These are phyloP conservation scores for Andrena cerasifolii DNA, from an alignment of 1,140 invertebrate genomes.

Conservation along the genomic window DNA sequence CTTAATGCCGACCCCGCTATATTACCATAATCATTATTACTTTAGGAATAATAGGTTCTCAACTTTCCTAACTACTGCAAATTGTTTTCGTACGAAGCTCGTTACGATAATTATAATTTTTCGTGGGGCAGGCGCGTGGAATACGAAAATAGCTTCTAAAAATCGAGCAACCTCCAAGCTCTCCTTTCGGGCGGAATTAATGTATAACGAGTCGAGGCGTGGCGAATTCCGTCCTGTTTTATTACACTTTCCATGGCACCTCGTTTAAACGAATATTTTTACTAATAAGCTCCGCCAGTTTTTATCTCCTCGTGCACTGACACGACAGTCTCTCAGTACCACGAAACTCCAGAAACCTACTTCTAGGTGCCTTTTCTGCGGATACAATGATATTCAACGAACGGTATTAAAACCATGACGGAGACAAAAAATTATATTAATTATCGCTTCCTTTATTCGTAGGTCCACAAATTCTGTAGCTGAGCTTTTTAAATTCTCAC, in stretches of 20 bases:
- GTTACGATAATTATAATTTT: conserved; percentile 36
- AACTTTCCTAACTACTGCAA: background rate
- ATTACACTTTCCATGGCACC: conserved; percentile 2
- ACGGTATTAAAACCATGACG: too few relatives aligned
- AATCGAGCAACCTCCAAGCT: conserved; percentile 18
- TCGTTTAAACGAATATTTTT: conserved; percentile 24
- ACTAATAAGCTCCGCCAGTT: background rate
- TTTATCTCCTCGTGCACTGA: too few relatives aligned
- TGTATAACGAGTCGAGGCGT: conserved; percentile 26
- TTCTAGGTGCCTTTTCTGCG: too few relatives aligned
- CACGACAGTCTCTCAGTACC: too few relatives aligned
- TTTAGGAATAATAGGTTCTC: background rate
- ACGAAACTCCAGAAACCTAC: too few relatives aligned
- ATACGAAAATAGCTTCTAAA: conserved; percentile 3
- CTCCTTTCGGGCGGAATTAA: conserved; percentile 24
- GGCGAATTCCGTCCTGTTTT: conserved; percentile 13
- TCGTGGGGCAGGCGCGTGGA: background rate
- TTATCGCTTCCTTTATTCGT: too few relatives aligned
- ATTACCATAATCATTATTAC: background rate
- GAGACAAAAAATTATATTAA: too few relatives aligned
- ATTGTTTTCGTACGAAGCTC: conserved; percentile 8
- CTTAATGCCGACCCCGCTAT: background rate
- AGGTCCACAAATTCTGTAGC: too few relatives aligned
- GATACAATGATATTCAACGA: too few relatives aligned
- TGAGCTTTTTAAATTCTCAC: too few relatives aligned